These are phyloP conservation scores for Pectinophora gossypiella DNA, from an alignment of 1,140 invertebrate species.

Conservation along the genomic window DNA sequence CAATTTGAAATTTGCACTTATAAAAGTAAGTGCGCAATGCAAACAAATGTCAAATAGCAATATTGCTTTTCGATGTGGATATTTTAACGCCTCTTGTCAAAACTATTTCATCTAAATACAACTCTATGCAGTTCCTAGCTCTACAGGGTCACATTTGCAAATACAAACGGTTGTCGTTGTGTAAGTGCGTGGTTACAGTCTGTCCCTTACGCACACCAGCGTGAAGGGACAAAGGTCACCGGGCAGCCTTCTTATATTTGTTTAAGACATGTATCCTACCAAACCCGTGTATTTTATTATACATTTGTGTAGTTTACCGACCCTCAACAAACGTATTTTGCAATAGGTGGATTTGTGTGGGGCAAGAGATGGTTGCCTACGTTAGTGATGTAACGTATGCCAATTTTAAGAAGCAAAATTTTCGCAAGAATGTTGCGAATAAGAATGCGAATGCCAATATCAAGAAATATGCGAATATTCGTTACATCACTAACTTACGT, in stretches of 20 bases:
- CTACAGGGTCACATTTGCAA: constrained; percentile 63
- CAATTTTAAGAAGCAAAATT: too few species aligned
- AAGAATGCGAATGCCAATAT: too few species aligned
- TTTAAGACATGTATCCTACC: constrained; percentile 64
- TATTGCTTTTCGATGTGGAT: too few species aligned
- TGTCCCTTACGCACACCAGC: constrained; percentile 61
- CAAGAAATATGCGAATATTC: too few species aligned
- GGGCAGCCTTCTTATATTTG: constrained; percentile 71
- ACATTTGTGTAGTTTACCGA: constrained; percentile 17
- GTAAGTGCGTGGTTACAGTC: constrained; percentile 36
- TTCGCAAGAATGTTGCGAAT: too few species aligned
- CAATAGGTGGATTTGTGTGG: not conserved
- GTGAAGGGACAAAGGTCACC: constrained; percentile 63
- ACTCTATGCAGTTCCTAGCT: constrained; percentile 28
- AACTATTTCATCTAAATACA: too few species aligned
- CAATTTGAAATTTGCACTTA: too few species aligned
- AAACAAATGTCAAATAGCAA: too few species aligned
- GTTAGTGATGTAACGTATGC: too few species aligned
- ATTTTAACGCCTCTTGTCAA: too few species aligned
- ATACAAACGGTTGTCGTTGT: constrained; percentile 46
- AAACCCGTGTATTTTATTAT: constrained; percentile 41
- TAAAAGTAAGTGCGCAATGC: too few species aligned
- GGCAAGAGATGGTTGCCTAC: not conserved
- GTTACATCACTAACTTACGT: too few species aligned
- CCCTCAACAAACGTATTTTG: not conserved